A percentile compares a stretch with the other conserved stretches of the same genome.
These are phyloP conservation scores for Danio kyathit DNA, from an alignment of 2,797 vertebrate species.

Conservation along the genomic window DNA sequence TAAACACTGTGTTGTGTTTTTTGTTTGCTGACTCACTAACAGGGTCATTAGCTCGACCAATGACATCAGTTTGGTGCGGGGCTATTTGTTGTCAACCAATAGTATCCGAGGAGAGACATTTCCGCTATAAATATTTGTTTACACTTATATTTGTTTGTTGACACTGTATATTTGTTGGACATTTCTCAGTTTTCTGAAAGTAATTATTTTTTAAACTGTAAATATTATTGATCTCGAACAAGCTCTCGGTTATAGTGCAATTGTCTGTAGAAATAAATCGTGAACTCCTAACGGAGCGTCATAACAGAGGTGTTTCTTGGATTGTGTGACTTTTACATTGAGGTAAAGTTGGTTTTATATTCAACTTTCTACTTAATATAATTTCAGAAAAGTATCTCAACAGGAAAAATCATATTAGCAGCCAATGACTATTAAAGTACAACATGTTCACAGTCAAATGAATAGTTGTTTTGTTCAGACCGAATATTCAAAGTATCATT, in stretches of 20 bases:
- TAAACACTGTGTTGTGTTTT: background rate
- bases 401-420: too few relatives aligned
- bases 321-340: background rate
- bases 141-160: too few relatives aligned
- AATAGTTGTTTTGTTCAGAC: too few relatives aligned
- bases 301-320: slow-evolving; percentile 31
- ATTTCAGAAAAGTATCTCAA: too few relatives aligned
- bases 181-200: background rate
- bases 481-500: too few relatives aligned
- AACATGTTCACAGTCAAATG: too few relatives aligned
- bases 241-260: slow-evolving; percentile 35
- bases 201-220: slow-evolving; percentile 29
- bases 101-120: background rate
- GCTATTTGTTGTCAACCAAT: background rate
- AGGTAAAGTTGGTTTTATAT: too few relatives aligned
- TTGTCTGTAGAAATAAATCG: slow-evolving; percentile 23
- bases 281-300: background rate
- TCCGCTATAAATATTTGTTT: background rate
- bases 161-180: background rate
- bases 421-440: too few relatives aligned
- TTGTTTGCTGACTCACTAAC: background rate
- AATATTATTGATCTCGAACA: slow-evolving; percentile 21
- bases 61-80: background rate
- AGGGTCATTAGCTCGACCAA: background rate
- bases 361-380: too few relatives aligned